Percentiles rank a stretch among this genome's conserved stretches.
phyloP scores from a whole-genome alignment of 2,888 invertebrate genomes.

The Sepioteuthis lessoniana region DNA sequence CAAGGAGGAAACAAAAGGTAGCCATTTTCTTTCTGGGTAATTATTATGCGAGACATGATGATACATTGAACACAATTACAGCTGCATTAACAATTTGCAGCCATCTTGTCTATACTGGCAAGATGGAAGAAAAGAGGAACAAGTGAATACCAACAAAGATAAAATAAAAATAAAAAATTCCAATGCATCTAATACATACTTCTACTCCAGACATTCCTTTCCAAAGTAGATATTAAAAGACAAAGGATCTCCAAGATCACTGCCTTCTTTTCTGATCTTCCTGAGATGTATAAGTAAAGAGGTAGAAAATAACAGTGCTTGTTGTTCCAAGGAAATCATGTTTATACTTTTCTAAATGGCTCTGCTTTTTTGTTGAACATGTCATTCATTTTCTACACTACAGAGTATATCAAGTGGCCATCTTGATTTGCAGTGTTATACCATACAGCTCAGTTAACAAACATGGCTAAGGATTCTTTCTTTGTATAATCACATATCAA shows the following conservation, averaged over 20 bases:
- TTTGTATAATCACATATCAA: no score
- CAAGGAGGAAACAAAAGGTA: not conserved
- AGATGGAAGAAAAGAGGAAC: not conserved
- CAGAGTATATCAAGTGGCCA: no score
- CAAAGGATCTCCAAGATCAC: not conserved
- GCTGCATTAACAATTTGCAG: constrained; percentile 1
- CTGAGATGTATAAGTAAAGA: not conserved
- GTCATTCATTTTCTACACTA: not conserved
- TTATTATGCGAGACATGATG: not conserved
- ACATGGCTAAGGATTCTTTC: no score
- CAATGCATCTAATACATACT: not conserved
- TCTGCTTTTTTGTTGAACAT: not conserved
- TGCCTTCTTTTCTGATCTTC: not conserved
- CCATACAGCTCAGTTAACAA: no score
- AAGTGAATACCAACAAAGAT: not conserved
- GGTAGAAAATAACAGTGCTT: not conserved
- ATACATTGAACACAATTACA: not conserved
- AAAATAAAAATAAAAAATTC: not conserved
- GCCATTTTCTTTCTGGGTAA: not conserved
- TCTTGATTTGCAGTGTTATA: no score
- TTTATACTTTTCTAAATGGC: not conserved
- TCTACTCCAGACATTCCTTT: not conserved
- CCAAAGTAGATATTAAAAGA: not conserved
- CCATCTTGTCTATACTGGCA: not conserved
- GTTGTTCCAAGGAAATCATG: not conserved